These are phyloP conservation scores for Chrysochloris asiatica DNA, from an alignment of 2,113 vertebrate species.

Conservation along the genomic window DNA sequence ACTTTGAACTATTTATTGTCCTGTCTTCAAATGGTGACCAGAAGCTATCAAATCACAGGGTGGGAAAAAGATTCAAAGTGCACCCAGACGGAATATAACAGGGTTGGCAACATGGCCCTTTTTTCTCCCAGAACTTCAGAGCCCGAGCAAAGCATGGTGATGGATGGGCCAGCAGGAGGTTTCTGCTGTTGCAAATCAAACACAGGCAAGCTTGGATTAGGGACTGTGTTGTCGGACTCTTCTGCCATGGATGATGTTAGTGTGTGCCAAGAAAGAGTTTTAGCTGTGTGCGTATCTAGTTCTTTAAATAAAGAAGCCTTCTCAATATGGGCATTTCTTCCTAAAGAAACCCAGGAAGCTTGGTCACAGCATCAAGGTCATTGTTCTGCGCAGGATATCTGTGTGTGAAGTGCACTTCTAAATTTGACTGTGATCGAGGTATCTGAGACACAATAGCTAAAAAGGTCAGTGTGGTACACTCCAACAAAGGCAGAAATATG, in stretches of 20 bases:
- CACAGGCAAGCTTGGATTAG: neutral
- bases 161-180: neutral
- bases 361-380: neutral
- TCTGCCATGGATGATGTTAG: neutral
- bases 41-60: conserved; percentile 34
- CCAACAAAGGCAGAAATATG: neutral
- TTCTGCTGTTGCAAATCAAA: neutral
- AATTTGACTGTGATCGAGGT: neutral
- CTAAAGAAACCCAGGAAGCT: neutral
- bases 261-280: neutral
- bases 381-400: neutral
- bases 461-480: conserved; percentile 10
- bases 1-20: neutral
- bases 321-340: neutral
- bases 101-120: neutral
- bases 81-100: neutral
- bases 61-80: conserved; percentile 13
- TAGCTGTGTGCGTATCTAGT: neutral
- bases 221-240: neutral
- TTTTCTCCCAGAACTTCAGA: neutral
- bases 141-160: neutral
- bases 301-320: neutral
- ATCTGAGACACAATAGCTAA: neutral
- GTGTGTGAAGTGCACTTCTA: neutral
- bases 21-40: conserved; percentile 52